Base-by-base conservation (phyloP, 1,140 invertebrate species). In the Caerostris extrusa region DNA sequence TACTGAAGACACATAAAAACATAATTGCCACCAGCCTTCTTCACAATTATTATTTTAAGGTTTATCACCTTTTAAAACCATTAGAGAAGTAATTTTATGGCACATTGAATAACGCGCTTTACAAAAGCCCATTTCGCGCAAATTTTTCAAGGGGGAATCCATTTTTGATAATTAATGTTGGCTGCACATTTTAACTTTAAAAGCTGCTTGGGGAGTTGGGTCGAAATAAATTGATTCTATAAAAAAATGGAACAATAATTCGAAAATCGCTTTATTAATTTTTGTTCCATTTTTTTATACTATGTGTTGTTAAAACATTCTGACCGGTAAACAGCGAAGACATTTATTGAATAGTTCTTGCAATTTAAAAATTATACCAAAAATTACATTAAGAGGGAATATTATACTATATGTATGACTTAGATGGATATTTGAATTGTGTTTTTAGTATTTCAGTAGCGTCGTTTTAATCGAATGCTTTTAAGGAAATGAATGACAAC, bases 111-210 rank as follows among this genome's bases (percentile, higher is more conserved):
- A 85, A 61, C 58, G 53, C 61, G 53, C 60, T 92, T 81, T 60
- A 82, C 71, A 82, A 82, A 91, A 91, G 90, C 56, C 77, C 90
- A 91, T 91, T 91, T 61, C n/a, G 14, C 19, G 64, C 19, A 55
- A 85, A 85, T 64, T 61, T 85, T 85, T 56, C 81, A 12, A 19
- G 67, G 85, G 19, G 50, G n/a, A 85, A 92, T 83, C 90, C 90
- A 92, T 92, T 92, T 92, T 85, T 69, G 60, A 71, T 92, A 92
- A 92, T 92, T 92, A 85, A 92, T 92, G 82, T 50, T 7, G 77
- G 7, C 34, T 34, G 61, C 34, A 81, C 71, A 71, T 71, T 69
- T 90, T 81, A 85, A 85, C 5, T 10, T 19, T 64, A 85, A 92
- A 50, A 60, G 56, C 82, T 58, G 77, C n/a, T 57, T 56, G 53